Percentiles rank a stretch among this genome's conserved stretches.
These are phyloP conservation scores for Brachymystax lenok DNA, from an alignment of 2,797 vertebrate species.

Conservation along the genomic window DNA sequence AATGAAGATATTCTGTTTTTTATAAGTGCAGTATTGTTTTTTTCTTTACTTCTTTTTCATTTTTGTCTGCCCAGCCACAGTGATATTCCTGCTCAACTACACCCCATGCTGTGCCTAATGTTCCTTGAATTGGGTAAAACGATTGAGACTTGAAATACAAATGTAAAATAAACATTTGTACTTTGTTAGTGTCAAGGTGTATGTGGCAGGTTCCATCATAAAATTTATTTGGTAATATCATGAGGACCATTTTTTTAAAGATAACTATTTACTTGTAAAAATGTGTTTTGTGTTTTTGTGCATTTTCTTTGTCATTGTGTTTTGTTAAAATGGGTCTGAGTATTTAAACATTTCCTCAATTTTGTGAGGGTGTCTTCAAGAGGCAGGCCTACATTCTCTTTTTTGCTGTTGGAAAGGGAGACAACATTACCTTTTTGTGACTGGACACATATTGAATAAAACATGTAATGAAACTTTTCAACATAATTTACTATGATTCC, in stretches of 20 bases:
- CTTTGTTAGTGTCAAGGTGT: not conserved
- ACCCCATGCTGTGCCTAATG: conserved; percentile 96
- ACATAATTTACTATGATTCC: conserved; percentile 67
- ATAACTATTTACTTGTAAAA: not conserved
- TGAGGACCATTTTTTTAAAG: not conserved
- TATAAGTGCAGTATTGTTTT: not conserved
- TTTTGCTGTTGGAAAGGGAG: conserved; percentile 81
- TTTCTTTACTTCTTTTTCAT: not conserved
- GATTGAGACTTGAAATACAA: conserved; percentile 61
- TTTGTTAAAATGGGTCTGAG: conserved; percentile 65
- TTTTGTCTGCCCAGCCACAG: conserved; percentile 75
- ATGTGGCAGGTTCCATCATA: not conserved
- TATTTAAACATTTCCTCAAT: conserved; percentile 74
- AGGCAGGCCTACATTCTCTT: conserved; percentile 76
- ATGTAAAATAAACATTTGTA: not conserved
- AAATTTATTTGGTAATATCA: conserved; percentile 1
- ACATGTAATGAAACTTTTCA: conserved; percentile 76
- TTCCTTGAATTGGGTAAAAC: conserved; percentile 85
- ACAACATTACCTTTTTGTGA: conserved; percentile 74
- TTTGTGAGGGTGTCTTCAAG: conserved; percentile 93
- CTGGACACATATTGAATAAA: conserved; percentile 81
- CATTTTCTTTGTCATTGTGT: conserved; percentile 3
- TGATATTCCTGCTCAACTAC: conserved; percentile 95
- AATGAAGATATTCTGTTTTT: not conserved
- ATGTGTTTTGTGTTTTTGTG: not conserved